Evolutionary conservation across 2,113 vertebrate genomes (phyloP).

Genomic region (Oncorhynchus keta): DNA sequence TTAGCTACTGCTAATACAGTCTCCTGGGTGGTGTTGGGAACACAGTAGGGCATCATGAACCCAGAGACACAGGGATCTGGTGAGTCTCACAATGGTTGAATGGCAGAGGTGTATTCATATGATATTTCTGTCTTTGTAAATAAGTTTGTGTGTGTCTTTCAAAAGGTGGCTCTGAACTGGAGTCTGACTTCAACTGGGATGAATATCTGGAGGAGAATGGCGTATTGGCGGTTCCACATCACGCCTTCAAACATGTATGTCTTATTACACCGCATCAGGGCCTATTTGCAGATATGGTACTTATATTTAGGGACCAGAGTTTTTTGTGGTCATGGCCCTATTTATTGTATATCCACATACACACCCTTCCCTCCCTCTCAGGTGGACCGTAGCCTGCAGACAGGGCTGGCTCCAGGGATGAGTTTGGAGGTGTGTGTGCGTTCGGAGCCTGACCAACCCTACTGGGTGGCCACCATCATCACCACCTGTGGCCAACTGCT

Average conservation of each 20-base stretch:
- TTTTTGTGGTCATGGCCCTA: too few relatives aligned
- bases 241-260: conserved; percentile 95
- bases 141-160: conserved; percentile 36
- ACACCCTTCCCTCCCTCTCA: conserved; percentile 43
- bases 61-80: neutral
- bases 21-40: neutral
- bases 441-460: conserved; percentile 80
- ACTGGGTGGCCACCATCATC: conserved; percentile 96
- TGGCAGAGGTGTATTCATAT: too few relatives aligned
- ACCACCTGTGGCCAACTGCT: conserved; percentile 95
- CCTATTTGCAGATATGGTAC: too few relatives aligned
- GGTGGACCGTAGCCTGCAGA: conserved; percentile 95
- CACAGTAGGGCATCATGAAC: neutral
- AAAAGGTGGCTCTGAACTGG: conserved; percentile 89
- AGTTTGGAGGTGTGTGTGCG: conserved; percentile 90
- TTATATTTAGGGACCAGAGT: neutral
- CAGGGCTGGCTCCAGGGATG: conserved; percentile 94
- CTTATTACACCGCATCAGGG: neutral
- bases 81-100: neutral
- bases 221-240: conserved; percentile 86
- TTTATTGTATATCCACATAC: too few relatives aligned
- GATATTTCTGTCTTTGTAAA: too few relatives aligned
- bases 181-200: conserved; percentile 95
- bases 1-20: neutral
- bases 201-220: conserved; percentile 95